Base-by-base conservation (phyloP, 2,113 vertebrate species). In the Trematomus loennbergii region DNA sequence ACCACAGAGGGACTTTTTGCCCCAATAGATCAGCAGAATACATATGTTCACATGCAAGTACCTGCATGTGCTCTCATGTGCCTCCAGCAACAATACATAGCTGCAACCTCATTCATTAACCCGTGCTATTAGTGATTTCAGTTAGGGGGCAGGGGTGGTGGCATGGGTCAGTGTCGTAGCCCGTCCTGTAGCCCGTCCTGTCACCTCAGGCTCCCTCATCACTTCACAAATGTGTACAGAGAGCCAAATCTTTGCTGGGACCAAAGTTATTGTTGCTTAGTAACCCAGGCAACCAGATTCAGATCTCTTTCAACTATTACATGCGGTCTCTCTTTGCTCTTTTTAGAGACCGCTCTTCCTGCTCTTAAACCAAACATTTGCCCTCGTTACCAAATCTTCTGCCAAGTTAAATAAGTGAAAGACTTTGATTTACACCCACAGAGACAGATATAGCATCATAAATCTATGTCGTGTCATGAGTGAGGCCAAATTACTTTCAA, bases 1-100 rank as follows among this genome's bases (percentile, higher is more conserved):
- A 81, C 46, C 69, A 20, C 62, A 36, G 61, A 68, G 45, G 69
- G 22, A 57, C 72, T 73, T 63, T 77, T 63, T 67, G 17, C 62
- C 16, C 4, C 45, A 5, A 22, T 33, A 43, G 61, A 78, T 81
- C 46, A 59, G 57, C 63, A 55, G 18, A 65, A 45, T 75, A 49
- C 46, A 64, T 43, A 81, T 62, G 53, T 75, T 64, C 68, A 72
- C 86, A 79, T 91, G 88, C 86, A 68, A 79, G 86, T 81, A 88
- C 88, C 84, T 25, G 86, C 73, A 40, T 40, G 36, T 40, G 29
- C 29, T 29, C 29, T 82, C 54, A 62, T 75, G 49, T 58, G 88
- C 90, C 87, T 82, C 59, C 17, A 86, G 87, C 84, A 75, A 85
- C 65, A 64, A 50, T 68, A 66, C 81, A 76, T 73, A 75, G 78